These are phyloP conservation scores for Drosophila murphyi DNA, from an alignment of 1,140 invertebrate species.

Conservation along the genomic window DNA sequence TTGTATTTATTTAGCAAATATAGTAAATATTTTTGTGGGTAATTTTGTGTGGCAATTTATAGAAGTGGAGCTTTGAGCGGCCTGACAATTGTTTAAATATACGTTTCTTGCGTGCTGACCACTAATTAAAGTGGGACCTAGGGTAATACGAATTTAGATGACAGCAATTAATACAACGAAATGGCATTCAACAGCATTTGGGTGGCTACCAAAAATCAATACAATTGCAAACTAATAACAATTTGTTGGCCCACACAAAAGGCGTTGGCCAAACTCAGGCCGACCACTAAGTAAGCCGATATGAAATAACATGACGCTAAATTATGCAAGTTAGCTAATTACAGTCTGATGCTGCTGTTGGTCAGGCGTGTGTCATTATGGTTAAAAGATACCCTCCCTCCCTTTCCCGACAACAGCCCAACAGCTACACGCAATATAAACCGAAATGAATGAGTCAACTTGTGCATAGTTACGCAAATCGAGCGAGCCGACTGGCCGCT, in stretches of 20 bases:
- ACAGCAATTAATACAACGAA: conserved; percentile 55
- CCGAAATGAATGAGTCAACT: conserved; percentile 64
- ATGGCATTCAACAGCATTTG: conserved; percentile 19
- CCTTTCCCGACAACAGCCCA: no score
- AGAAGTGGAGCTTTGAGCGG: conserved; percentile 26
- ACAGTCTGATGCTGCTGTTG: conserved; percentile 55
- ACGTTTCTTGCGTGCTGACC: conserved; percentile 54
- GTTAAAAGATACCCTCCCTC: conserved; percentile 34
- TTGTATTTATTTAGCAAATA: no score
- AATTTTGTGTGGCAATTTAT: not conserved
- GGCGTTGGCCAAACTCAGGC: conserved; percentile 33
- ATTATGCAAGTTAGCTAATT: conserved; percentile 75
- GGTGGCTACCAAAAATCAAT: conserved; percentile 61
- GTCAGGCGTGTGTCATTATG: conserved; percentile 52
- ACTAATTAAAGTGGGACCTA: conserved; percentile 59
- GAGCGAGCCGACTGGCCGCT: conserved; percentile 57
- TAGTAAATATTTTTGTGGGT: not conserved
- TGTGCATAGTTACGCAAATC: conserved; percentile 76
- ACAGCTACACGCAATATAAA: conserved; percentile 1
- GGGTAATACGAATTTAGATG: conserved; percentile 66
- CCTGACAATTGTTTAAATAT: conserved; percentile 28
- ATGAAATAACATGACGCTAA: conserved; percentile 34
- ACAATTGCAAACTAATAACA: conserved; percentile 54
- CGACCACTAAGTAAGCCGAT: conserved; percentile 23
- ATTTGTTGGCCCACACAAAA: conserved; percentile 26